Conservation (phyloP, 1,140 invertebrate species). For the Tribolium castaneum region DNA sequence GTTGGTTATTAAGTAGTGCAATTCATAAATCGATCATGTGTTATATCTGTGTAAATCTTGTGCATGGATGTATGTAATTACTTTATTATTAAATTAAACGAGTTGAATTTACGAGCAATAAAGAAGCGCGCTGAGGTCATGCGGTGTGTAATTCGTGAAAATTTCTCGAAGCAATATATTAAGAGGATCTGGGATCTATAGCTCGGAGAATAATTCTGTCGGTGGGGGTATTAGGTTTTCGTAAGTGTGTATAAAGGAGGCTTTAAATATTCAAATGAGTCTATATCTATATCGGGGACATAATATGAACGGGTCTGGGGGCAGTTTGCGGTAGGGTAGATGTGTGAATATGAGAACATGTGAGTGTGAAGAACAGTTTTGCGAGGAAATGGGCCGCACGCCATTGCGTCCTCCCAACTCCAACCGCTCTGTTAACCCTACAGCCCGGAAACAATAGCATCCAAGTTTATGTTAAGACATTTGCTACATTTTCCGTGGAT, state of each 20-base stretch:
- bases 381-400: constrained; percentile 54
- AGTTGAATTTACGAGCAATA: constrained; percentile 35
- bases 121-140: not conserved
- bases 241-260: constrained; percentile 31
- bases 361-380: constrained; percentile 55
- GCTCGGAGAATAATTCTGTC: constrained; percentile 33
- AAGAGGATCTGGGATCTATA: not conserved
- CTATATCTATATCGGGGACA: constrained; percentile 39
- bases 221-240: constrained; percentile 34
- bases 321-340: constrained; percentile 43
- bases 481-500: constrained; percentile 54
- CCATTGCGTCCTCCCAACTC: constrained; percentile 53
- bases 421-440: constrained; percentile 51
- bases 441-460: constrained; percentile 51
- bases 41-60: not conserved
- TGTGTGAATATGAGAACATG: constrained; percentile 56
- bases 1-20: constrained; percentile 42
- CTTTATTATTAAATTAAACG: constrained; percentile 20
- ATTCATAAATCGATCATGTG: constrained; percentile 35
- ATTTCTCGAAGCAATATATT: constrained; percentile 5
- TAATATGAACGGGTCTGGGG: constrained; percentile 36
- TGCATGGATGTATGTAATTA: constrained; percentile 9
- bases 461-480: constrained; percentile 54
- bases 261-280: constrained; percentile 43
- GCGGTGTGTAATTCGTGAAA: constrained; percentile 11